phyloP scores from a whole-genome alignment of 2,888 invertebrate species.

The Eledona agricola region DNA sequence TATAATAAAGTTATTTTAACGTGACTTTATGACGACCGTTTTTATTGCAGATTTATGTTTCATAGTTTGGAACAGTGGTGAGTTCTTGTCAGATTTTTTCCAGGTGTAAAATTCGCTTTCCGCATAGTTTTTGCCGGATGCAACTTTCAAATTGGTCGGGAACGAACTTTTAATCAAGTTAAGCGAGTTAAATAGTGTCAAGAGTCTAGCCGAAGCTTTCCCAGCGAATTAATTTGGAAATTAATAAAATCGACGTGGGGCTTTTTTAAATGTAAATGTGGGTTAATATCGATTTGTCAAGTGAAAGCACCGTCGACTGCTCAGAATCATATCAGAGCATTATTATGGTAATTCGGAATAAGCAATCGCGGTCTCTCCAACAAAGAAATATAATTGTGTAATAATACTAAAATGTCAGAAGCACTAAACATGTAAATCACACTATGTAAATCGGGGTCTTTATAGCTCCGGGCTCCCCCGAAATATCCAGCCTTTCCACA shows the following conservation, averaged over 20 bases:
- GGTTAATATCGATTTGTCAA: slow-evolving; percentile 25
- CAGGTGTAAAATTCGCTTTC: slow-evolving; percentile 16
- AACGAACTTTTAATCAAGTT: slow-evolving; percentile 24
- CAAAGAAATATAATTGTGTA: slow-evolving; percentile 42
- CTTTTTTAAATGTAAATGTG: slow-evolving; percentile 15
- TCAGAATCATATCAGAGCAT: slow-evolving; percentile 35
- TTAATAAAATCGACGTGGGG: slow-evolving; percentile 16
- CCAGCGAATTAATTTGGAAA: slow-evolving; percentile 12
- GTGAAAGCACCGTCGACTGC: slow-evolving; percentile 13
- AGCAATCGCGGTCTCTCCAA: slow-evolving; percentile 32
- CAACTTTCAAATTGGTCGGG: slow-evolving; percentile 11
- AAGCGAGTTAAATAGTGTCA: slow-evolving; percentile 25
- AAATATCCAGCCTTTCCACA: slow-evolving; percentile 36
- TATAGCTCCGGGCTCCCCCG: slow-evolving; percentile 41
- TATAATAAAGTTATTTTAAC: too few species aligned
- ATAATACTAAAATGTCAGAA: slow-evolving; percentile 51
- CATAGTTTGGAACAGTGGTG: too few species aligned
- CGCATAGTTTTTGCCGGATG: slow-evolving; percentile 5
- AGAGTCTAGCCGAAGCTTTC: slow-evolving; percentile 15
- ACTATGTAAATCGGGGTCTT: slow-evolving; percentile 52
- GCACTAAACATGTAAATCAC: slow-evolving; percentile 53
- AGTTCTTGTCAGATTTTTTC: too few species aligned
- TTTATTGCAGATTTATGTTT: too few species aligned
- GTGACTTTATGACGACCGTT: too few species aligned
- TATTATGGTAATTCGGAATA: slow-evolving; percentile 41